A percentile compares a stretch with the other conserved stretches of the same genome.
Evolutionary conservation across 2,888 invertebrate species (phyloP).

Genomic region (Ischnus inquisitorius): DNA sequence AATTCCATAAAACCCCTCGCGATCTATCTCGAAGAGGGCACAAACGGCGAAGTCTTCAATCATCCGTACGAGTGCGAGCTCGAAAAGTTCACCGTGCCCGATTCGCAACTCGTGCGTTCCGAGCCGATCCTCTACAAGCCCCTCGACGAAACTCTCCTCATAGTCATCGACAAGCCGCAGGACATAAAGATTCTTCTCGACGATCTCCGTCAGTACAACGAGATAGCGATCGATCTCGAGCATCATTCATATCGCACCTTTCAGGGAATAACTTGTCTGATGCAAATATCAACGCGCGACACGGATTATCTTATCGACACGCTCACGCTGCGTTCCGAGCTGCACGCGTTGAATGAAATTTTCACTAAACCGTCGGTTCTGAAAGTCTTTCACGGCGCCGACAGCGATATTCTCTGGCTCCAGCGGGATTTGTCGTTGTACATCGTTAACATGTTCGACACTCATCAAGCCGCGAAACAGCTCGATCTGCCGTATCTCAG

Average conservation of each 20-base stretch:
- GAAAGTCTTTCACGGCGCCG: slow-evolving; percentile 98
- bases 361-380: slow-evolving; percentile 96
- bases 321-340: slow-evolving; percentile 92
- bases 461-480: slow-evolving; percentile 93
- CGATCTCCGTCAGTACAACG: slow-evolving; percentile 89
- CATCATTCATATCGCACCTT: slow-evolving; percentile 97
- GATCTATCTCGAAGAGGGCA: slow-evolving; percentile 90
- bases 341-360: slow-evolving; percentile 93
- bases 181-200: slow-evolving; percentile 89
- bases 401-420: slow-evolving; percentile 95
- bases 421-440: slow-evolving; percentile 98
- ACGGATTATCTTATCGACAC: slow-evolving; percentile 97
- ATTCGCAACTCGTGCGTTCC: slow-evolving; percentile 86
- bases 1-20: slow-evolving; percentile 94
- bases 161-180: slow-evolving; percentile 89
- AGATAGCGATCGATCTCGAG: slow-evolving; percentile 96
- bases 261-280: slow-evolving; percentile 97
- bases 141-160: slow-evolving; percentile 89
- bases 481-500: slow-evolving; percentile 91
- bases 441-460: slow-evolving; percentile 98
- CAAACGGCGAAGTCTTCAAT: slow-evolving; percentile 87
- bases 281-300: slow-evolving; percentile 95
- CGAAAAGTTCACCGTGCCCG: slow-evolving; percentile 89
- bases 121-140: slow-evolving; percentile 86
- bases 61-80: slow-evolving; percentile 97